Evolutionary conservation across 2,113 vertebrate genomes (phyloP).

Genomic region (Coturnix japonica): DNA sequence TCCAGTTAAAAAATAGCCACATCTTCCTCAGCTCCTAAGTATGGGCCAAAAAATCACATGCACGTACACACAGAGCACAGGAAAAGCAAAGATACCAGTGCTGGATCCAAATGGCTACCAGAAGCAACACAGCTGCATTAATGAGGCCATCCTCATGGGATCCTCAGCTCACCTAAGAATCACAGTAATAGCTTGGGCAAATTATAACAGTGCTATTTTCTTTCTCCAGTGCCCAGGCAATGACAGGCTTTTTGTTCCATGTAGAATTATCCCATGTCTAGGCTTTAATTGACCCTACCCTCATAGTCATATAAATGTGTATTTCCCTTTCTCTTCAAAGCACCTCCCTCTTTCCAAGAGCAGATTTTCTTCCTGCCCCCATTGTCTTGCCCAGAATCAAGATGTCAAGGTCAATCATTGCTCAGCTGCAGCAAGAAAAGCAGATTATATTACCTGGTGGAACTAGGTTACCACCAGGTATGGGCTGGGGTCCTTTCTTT

Average conservation of each 20-base stretch:
- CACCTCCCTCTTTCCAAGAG: not conserved
- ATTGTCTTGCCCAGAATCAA: not conserved
- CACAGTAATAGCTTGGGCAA: not conserved
- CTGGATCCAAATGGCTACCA: not conserved
- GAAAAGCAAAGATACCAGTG: not conserved
- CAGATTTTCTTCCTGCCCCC: conserved; percentile 19
- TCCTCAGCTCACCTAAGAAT: not conserved
- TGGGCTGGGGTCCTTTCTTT: not conserved
- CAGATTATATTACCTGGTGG: conserved; percentile 45
- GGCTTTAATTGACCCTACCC: not conserved
- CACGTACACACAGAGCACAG: not conserved
- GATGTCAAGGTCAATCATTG: conserved; percentile 6
- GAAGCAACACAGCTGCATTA: not conserved
- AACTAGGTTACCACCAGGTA: conserved; percentile 46
- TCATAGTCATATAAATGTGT: not conserved
- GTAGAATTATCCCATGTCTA: not conserved
- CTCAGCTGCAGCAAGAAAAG: conserved; percentile 15
- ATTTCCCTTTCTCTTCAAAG: conserved; percentile 30
- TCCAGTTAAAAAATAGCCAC: not conserved
- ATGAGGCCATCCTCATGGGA: not conserved
- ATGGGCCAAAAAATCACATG: fast-evolving
- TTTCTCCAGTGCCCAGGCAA: not conserved
- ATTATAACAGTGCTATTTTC: not conserved
- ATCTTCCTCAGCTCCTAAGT: not conserved
- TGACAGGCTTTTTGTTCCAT: not conserved